These are phyloP conservation scores for Periophthalmus modestus DNA, from an alignment of 2,113 vertebrate genomes.

Conservation along the genomic window DNA sequence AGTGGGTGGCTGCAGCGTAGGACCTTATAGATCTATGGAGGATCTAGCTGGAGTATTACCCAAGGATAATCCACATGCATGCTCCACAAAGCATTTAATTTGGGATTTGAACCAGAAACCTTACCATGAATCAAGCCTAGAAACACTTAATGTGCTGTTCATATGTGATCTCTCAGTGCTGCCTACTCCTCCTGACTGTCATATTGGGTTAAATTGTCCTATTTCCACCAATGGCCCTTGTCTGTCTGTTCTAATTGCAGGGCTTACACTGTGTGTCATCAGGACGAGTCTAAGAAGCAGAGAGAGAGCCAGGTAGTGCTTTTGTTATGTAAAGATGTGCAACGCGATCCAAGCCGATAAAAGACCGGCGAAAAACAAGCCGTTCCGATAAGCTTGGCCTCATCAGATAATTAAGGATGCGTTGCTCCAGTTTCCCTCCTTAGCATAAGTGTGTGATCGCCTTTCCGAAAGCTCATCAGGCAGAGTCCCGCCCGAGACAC, in stretches of 20 bases:
- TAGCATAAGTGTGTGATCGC: slow-evolving; percentile 80
- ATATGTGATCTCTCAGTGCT: not conserved
- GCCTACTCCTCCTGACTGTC: not conserved
- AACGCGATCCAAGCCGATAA: slow-evolving; percentile 75
- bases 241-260: not conserved
- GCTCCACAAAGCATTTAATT: not conserved
- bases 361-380: slow-evolving; percentile 77
- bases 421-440: slow-evolving; percentile 80
- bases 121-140: not conserved
- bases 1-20: not conserved
- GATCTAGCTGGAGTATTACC: not conserved
- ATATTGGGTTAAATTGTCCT: slow-evolving; percentile 1
- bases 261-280: slow-evolving; percentile 37
- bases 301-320: slow-evolving; percentile 66
- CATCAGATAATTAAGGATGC: slow-evolving; percentile 78
- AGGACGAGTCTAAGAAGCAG: slow-evolving; percentile 55
- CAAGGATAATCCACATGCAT: not conserved
- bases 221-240: not conserved
- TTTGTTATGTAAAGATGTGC: slow-evolving; percentile 82
- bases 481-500: slow-evolving; percentile 55
- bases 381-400: slow-evolving; percentile 81
- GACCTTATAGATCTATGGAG: not conserved
- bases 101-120: not conserved
- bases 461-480: slow-evolving; percentile 79
- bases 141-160: not conserved